Percentiles rank a stretch among this genome's conserved stretches.
Evolutionary conservation across 2,888 invertebrate genomes (phyloP).

Genomic region (Drosophila longiperda): DNA sequence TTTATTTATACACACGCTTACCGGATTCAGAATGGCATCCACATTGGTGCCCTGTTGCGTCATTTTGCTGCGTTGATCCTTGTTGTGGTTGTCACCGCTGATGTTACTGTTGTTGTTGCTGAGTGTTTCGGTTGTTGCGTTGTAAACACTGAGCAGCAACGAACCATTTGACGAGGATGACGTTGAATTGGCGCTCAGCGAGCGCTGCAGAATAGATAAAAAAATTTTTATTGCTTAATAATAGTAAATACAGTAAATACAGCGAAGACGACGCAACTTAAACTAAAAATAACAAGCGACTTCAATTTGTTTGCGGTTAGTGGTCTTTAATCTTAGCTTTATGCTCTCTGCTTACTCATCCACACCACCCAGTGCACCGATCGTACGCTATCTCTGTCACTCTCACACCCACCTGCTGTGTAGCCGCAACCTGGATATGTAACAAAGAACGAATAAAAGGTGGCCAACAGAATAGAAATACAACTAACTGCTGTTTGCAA

Average conservation of each 20-base stretch:
- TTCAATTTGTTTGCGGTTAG: conserved; percentile 3
- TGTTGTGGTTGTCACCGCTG: conserved; percentile 44
- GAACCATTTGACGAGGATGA: conserved; percentile 82
- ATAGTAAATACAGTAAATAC: conserved; percentile 3
- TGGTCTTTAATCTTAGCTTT: conserved; percentile 8
- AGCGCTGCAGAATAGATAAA: conserved; percentile 69
- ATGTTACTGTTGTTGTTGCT: conserved; percentile 48
- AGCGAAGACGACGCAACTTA: conserved; percentile 16
- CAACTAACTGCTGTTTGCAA: conserved; percentile 13
- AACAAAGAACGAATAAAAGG: conserved; percentile 61
- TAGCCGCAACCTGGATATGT: conserved; percentile 46
- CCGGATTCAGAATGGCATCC: conserved; percentile 83
- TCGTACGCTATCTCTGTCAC: background rate
- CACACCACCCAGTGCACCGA: background rate
- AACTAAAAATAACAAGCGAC: conserved; percentile 22
- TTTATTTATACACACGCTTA: conserved; percentile 55
- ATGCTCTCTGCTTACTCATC: background rate
- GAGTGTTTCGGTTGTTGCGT: conserved; percentile 61
- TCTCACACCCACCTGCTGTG: conserved; percentile 8
- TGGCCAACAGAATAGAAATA: conserved; percentile 33
- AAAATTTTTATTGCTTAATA: conserved; percentile 1
- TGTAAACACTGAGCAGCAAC: conserved; percentile 66
- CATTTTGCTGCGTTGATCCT: conserved; percentile 63
- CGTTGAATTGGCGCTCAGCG: conserved; percentile 74
- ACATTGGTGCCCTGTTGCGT: conserved; percentile 76